Evolutionary conservation across 2,888 invertebrate genomes (phyloP), one percentile per base, ranked within the genome.

Genomic region (Pterobdella sp.): DNA sequence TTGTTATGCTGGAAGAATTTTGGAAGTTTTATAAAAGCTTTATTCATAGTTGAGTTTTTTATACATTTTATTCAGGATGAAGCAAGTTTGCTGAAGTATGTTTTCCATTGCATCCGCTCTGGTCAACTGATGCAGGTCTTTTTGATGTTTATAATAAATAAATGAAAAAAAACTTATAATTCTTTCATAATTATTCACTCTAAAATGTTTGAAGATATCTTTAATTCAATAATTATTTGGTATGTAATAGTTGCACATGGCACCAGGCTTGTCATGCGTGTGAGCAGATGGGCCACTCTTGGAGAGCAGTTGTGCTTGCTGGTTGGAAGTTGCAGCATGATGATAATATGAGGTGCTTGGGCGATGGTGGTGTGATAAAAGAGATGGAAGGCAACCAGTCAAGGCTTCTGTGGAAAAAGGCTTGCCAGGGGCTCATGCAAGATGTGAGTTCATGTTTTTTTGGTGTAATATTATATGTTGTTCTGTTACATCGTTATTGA

Each of bases 261-360:
- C n/a, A n/a, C n/a, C n/a, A 84, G 83, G 94, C 94, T 0, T 89
- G 93, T 81, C 88, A 90, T 75, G 83, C 93, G 49, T 93, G 93
- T 80, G 87, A 89, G 65, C 90, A 89, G 80, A 91, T 90, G 79
- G 95, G 95, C 0, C 94, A 95, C 83, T 88, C 91, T 0, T 94
- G 94, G 94, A 86, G 93, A 69, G 93, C 93, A 0, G 60, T 56
- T 4, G 93, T 93, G 2, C 88, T 91, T 32, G 91, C 94, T 82
- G 95, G 95, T 1, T 94, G 94, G 93, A 87, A 89, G 73, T 86
- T 93, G 36, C 88, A 90, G 79, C 91, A 94, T 81, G 93, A 95
- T 85, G 89, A 92, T 7, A 92, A 93, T 80, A 88, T 88, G 79
- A 77, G 78, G 2, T 72, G 72, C 4, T 68, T 78, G 3, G 78